A percentile compares a stretch with the other conserved stretches of the same genome.
Conservation (phyloP, 2,888 invertebrate genomes). For the Diadegma fenestrale region DNA sequence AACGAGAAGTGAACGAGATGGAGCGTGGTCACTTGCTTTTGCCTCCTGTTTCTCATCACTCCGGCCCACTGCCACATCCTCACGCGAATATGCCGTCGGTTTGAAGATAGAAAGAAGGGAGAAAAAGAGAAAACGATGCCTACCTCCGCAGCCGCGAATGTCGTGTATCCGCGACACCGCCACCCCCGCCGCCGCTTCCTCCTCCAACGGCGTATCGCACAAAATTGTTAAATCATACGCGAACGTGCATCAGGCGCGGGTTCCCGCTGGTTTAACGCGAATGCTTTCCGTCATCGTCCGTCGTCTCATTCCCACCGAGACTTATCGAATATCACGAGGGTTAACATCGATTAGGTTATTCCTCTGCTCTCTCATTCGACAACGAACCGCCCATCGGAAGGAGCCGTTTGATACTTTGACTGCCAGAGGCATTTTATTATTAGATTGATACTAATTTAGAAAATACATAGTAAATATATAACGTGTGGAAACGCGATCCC, state of each 20-base stretch:
- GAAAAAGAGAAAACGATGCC: slow-evolving; percentile 37
- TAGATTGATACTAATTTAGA: not conserved
- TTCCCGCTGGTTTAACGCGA: not conserved
- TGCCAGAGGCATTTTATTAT: slow-evolving; percentile 67
- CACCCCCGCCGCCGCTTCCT: slow-evolving; percentile 23
- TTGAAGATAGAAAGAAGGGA: slow-evolving; percentile 66
- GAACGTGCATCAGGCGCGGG: not conserved
- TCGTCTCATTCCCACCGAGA: not conserved
- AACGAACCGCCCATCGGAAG: not conserved
- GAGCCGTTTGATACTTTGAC: slow-evolving; percentile 45
- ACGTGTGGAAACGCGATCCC: not conserved
- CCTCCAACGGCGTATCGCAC: slow-evolving; percentile 21
- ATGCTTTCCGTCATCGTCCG: not conserved
- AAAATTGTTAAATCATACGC: slow-evolving; percentile 45
- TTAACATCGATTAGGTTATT: slow-evolving; percentile 66
- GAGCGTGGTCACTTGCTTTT: slow-evolving; percentile 83
- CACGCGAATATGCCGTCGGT: slow-evolving; percentile 76
- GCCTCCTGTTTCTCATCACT: slow-evolving; percentile 78
- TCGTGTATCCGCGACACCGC: slow-evolving; percentile 26
- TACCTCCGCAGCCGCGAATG: slow-evolving; percentile 72
- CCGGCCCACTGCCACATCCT: slow-evolving; percentile 79
- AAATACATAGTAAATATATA: not conserved
- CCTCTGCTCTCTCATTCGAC: slow-evolving; percentile 30
- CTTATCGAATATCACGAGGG: slow-evolving; percentile 2
- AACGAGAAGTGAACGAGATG: slow-evolving; percentile 84